These are phyloP conservation scores for Aquatica leii DNA, from an alignment of 2,888 invertebrate species.

Conservation along the genomic window DNA sequence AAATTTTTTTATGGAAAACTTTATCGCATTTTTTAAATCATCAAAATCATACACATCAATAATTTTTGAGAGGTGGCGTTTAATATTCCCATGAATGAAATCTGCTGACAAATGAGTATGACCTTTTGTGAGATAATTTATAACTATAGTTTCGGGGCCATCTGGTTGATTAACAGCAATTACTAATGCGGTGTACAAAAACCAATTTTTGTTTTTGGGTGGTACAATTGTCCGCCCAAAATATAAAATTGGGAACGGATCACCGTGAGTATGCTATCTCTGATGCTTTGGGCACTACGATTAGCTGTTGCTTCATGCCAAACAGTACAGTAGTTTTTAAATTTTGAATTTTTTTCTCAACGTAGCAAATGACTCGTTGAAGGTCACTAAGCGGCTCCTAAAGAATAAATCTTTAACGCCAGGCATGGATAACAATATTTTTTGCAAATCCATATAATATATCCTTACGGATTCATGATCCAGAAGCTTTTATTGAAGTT, in stretches of 20 bases:
- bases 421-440: slow-evolving; percentile 37
- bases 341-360: slow-evolving; percentile 9
- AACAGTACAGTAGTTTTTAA: slow-evolving; percentile 15
- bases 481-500: not conserved
- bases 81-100: slow-evolving; percentile 15
- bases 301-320: slow-evolving; percentile 20
- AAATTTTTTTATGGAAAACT: slow-evolving; percentile 7
- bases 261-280: slow-evolving; percentile 11
- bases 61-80: slow-evolving; percentile 1
- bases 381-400: slow-evolving; percentile 27
- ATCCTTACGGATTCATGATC: not conserved
- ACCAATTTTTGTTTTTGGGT: slow-evolving; percentile 21
- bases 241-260: slow-evolving; percentile 4
- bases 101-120: slow-evolving; percentile 20
- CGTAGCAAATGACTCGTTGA: slow-evolving; percentile 24
- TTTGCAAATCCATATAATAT: slow-evolving; percentile 35
- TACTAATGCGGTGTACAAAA: slow-evolving; percentile 11
- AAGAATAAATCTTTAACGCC: slow-evolving; percentile 28
- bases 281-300: slow-evolving; percentile 10
- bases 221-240: slow-evolving; percentile 24
- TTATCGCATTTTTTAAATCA: slow-evolving; percentile 7
- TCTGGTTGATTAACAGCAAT: slow-evolving; percentile 1
- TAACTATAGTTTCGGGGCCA: not conserved
- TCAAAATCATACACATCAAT: slow-evolving; percentile 5
- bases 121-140: slow-evolving; percentile 17